A percentile compares a stretch with the other conserved stretches of the same genome.
Conservation (phyloP, 1,140 invertebrate genomes). For the Diorhabda sublineata region DNA sequence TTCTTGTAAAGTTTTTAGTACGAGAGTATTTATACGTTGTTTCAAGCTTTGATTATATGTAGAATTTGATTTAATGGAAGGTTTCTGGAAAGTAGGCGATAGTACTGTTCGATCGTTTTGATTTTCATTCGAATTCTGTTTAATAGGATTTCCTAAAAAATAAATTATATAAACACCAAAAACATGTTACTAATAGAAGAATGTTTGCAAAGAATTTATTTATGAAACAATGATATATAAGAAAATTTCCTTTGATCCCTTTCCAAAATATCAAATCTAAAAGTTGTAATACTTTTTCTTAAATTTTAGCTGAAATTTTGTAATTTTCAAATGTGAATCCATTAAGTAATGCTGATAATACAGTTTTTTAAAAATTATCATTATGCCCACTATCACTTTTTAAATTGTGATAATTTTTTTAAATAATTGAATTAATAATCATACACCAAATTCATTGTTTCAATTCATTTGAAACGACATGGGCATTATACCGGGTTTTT, state of each 20-base stretch:
- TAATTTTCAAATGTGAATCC: too few relatives aligned
- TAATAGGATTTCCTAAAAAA: constrained; percentile 10
- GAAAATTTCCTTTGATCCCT: background rate
- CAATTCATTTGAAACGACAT: too few relatives aligned
- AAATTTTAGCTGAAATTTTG: too few relatives aligned
- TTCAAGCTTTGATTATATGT: constrained; percentile 68
- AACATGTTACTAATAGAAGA: background rate
- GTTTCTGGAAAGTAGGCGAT: background rate
- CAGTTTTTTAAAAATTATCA: too few relatives aligned
- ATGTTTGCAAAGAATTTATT: background rate
- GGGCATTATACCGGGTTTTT: too few relatives aligned
- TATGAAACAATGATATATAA: background rate
- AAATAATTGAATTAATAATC: too few relatives aligned
- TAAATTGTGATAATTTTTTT: too few relatives aligned
- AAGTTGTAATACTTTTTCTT: too few relatives aligned
- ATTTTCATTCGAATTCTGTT: constrained; percentile 16
- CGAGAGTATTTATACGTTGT: constrained; percentile 80
- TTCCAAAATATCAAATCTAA: background rate
- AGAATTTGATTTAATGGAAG: constrained; percentile 14
- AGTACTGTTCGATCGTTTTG: constrained; percentile 5
- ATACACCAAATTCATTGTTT: too few relatives aligned
- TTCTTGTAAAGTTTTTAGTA: constrained; percentile 84
- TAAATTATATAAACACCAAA: background rate
- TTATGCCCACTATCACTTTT: too few relatives aligned
- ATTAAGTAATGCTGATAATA: too few relatives aligned